Base-by-base conservation (phyloP, 92 coral and sea anemone genomes). In the Epizoanthus illoricatus region DNA sequence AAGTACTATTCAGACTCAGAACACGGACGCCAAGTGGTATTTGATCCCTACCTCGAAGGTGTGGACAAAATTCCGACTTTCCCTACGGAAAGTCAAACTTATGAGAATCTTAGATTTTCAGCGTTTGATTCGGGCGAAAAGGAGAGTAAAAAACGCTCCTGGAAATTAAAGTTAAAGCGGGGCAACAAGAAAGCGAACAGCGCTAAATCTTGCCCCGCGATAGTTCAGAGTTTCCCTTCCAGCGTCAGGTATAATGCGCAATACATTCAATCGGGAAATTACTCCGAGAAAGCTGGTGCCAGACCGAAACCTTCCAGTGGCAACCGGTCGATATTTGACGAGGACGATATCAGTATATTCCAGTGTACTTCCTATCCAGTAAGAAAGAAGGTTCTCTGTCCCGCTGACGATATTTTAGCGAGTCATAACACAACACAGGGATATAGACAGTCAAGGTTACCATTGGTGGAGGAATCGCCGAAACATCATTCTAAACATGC, bases 221-320 rank as follows among this genome's bases (percentile, higher is more conserved):
- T 78, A 24, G 43, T 78, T 8, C 82, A 78, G 63, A 78, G 71
- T 63, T 78, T 78, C 20, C 82, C 82, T 15, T 41, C 82, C 5
- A 15, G 42, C 7, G 82, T 78, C 42, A 78, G 82, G n/a, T 78
- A 78, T 40, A 43, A 78, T 21, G 82, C 82, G 28, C 82, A 78
- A 39, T 78, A 62, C 23, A 78, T 78, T 45, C 82, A 78, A 58
- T 49, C 82, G 17, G 82, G 82, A n/a, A 78, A 78, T 33, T 78
- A 78, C 61, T 42, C 54, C 13, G 82, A 78, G 71, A 63, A 62
- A 23, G 16, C 71, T 4, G 43, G 82, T 40, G 43, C 19, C 0
- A n/a, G 40, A 11, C 62, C 57, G 16, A 66, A 78, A 33, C 71
- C 54, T 15, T 78, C 72, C 52, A 18, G 6, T 64, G 19, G 67